Evolutionary conservation across 2,888 invertebrate species (phyloP).

Genomic region (Laothoe populi): DNA sequence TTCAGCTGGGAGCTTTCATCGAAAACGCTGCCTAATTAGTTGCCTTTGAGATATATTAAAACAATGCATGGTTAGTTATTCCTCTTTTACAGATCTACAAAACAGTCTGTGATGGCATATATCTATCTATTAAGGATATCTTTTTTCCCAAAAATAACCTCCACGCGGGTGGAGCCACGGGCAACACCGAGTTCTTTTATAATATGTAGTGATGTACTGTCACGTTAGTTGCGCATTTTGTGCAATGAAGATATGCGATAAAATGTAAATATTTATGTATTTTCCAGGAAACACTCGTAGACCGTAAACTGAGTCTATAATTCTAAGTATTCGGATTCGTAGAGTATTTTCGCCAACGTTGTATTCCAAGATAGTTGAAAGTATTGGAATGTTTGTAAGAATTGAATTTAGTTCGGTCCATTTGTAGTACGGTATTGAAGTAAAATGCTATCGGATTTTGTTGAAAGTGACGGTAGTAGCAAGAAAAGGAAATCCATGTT

Average conservation of each 20-base stretch:
- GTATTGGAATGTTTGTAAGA: constrained; percentile 17
- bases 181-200: no score
- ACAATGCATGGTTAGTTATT: no score
- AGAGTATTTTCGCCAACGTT: constrained; percentile 1
- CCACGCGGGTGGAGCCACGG: no score
- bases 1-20: no score
- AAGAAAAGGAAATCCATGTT: constrained; percentile 1
- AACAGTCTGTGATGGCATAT: no score
- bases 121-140: no score
- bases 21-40: no score
- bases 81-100: no score
- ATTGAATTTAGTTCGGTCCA: constrained; percentile 20
- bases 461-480: constrained; percentile 9
- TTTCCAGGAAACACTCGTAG: constrained; percentile 5
- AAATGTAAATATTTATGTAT: background rate
- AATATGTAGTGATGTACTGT: no score
- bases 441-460: constrained; percentile 19
- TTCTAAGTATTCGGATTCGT: constrained; percentile 7
- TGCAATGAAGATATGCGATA: background rate
- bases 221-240: background rate
- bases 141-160: no score
- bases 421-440: constrained; percentile 19
- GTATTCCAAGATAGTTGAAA: constrained; percentile 9
- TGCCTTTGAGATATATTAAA: no score
- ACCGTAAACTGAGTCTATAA: constrained; percentile 23